Evolutionary conservation across 2,797 vertebrate genomes (phyloP).

Genomic region (Cossypha polioptera): DNA sequence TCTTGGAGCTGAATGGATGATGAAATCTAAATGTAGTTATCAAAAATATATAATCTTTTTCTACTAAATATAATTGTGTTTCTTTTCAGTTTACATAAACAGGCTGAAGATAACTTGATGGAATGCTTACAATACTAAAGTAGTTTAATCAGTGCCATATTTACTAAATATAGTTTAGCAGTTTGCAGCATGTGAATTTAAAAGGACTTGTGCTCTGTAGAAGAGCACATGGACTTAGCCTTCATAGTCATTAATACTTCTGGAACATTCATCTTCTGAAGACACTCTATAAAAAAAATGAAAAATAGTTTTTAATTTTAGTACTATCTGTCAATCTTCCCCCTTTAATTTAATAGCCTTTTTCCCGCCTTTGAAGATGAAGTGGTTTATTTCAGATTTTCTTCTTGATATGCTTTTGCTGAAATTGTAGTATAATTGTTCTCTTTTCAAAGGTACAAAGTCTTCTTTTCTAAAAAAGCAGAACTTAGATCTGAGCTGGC

Average conservation of each 20-base stretch:
- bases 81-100: conserved; percentile 1
- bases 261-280: background rate
- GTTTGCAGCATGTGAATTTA: background rate
- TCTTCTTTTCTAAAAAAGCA: background rate
- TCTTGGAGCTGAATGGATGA: background rate
- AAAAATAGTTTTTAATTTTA: background rate
- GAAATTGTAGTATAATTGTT: background rate
- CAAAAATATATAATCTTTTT: background rate
- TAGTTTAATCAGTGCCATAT: background rate
- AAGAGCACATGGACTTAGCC: background rate
- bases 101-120: background rate
- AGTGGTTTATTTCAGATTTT: background rate
- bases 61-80: background rate
- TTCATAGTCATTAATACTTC: background rate
- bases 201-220: background rate
- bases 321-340: background rate
- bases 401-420: background rate
- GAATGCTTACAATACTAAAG: background rate
- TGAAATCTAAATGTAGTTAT: background rate
- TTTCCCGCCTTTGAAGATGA: background rate
- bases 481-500: background rate
- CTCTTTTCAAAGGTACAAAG: background rate
- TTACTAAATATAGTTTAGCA: background rate
- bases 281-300: background rate
- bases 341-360: background rate